Conservation (phyloP, 2,113 vertebrate species). For the Ptyas mucosa region DNA sequence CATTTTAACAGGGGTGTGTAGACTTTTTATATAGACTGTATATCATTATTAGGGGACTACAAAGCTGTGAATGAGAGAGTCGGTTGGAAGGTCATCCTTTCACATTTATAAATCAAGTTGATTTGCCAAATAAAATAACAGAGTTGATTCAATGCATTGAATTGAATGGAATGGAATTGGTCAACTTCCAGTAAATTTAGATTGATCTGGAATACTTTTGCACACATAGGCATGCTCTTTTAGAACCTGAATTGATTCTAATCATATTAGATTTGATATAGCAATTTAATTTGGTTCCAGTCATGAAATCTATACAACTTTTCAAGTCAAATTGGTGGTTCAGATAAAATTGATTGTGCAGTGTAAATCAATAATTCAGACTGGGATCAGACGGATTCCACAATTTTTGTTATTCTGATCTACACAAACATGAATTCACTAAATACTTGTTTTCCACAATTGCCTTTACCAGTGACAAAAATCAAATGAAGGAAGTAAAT, state of each 20-base stretch:
- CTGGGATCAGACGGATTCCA: background rate
- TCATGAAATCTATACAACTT: background rate
- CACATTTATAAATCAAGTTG: background rate
- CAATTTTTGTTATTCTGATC: background rate
- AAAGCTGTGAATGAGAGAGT: background rate
- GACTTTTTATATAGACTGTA: background rate
- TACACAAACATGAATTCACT: background rate
- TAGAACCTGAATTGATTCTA: background rate
- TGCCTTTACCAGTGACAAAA: accelerated
- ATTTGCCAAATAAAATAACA: background rate
- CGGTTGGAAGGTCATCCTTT: background rate
- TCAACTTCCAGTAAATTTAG: background rate
- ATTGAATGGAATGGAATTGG: background rate
- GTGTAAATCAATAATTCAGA: background rate
- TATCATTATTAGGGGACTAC: background rate
- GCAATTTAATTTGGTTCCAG: background rate
- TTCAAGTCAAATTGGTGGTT: background rate
- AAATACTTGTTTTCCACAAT: background rate
- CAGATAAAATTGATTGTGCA: background rate
- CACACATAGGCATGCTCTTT: background rate
- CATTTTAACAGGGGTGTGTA: background rate
- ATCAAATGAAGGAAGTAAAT: background rate
- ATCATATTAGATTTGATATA: background rate
- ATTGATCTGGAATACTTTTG: background rate
- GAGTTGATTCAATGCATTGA: background rate